Evolutionary conservation across 2,113 vertebrate genomes (phyloP).

Genomic region (Serinus canaria): DNA sequence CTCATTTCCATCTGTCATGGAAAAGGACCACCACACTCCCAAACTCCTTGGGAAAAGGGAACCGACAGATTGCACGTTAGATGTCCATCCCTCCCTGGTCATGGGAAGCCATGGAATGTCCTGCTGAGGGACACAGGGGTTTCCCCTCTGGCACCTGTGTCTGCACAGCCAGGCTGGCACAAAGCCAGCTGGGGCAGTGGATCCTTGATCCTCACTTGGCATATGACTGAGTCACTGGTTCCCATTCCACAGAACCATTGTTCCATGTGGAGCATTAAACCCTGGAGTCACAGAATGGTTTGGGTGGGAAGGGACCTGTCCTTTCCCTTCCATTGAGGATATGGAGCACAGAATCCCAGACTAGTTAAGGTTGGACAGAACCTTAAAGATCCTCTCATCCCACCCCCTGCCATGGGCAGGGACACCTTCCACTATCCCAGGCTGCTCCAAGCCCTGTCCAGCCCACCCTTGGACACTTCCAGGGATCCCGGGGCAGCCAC

Average conservation of each 20-base stretch:
- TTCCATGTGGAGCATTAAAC: not conserved
- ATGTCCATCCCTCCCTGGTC: not conserved
- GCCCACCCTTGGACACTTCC: not conserved
- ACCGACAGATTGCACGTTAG: not conserved
- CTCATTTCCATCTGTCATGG: not conserved
- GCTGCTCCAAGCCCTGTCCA: fast-evolving
- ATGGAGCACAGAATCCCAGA: not conserved
- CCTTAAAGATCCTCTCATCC: not conserved
- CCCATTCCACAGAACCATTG: not conserved
- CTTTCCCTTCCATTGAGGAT: not conserved
- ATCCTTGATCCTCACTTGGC: fast-evolving
- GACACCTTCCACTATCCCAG: not conserved
- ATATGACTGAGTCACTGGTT: not conserved
- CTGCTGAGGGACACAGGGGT: not conserved
- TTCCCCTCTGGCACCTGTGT: not conserved
- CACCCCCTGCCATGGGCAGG: not conserved
- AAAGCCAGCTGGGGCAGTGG: not conserved
- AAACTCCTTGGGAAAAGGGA: not conserved
- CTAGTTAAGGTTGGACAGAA: not conserved
- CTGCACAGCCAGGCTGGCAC: not conserved
- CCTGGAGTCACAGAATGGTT: not conserved
- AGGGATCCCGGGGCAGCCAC: not conserved
- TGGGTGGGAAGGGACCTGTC: not conserved
- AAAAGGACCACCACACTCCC: not conserved
- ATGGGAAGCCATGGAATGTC: not conserved